Evolutionary conservation across 2,888 invertebrate genomes (phyloP), one percentile per base, ranked within the genome.

Genomic region (Anticlea derivata): DNA sequence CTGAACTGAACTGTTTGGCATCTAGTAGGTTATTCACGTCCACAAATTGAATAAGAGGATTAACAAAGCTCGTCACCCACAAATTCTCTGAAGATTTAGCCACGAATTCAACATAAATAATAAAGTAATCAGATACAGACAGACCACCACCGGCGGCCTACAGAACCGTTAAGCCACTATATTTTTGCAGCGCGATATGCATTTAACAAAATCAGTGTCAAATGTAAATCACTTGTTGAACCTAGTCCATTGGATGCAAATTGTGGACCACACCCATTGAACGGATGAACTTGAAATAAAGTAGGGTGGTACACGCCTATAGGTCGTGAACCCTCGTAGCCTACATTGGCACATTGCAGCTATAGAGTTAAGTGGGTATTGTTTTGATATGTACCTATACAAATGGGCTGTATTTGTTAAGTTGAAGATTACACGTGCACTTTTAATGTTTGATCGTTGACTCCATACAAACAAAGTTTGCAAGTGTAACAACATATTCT

Each of bases 271-370:
- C 73, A 70, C 78, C 73, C 72, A 64, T 63, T 48, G 63, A 66
- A 62, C 58, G 55, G 56, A 58, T 56, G 65, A 80, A 78, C 74
- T 80, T 78, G 72, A 73, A 71, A 70, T 61, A 55, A 68, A 81
- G 79, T 77, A 73, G 71, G 80, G 80, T 77, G 79, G 69, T 65
- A 65, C 67, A 70, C 71, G 69, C 68, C 65, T 52, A 31, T 55
- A 65, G 79, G 78, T 80, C 82, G 68, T 76, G 82, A 80, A 78
- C 83, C 68, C 68, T 37, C 23, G 33, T 56, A 56, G 52, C 56
- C 58, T 58, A 52, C 60, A 58, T 53, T 53, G 31, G 34, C 40
- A 35, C 30, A 26, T 8, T 35, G 41, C 41, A 31, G 20, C 39
- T 40, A 53, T 47, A 47, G 40, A 35, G 38, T 24, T 38, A 27